Conservation (phyloP, 2,797 vertebrate species). For the Paramormyrops hopkinsi region DNA sequence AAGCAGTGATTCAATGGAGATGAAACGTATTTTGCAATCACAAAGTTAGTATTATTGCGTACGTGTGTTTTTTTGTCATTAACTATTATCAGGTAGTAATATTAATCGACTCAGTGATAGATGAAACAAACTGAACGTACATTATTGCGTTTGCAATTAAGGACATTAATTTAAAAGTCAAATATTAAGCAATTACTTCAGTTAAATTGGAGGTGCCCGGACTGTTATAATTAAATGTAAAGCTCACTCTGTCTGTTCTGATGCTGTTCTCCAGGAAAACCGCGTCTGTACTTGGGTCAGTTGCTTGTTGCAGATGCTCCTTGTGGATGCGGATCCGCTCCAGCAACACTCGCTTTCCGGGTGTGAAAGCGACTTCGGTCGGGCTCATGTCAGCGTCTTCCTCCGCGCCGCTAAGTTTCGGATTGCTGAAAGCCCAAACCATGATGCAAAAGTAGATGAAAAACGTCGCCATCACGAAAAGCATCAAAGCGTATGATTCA, state of each 20-base stretch:
- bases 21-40: not conserved
- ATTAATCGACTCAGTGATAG: not conserved
- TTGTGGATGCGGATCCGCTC: constrained; percentile 27
- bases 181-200: not conserved
- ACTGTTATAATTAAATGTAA: not conserved
- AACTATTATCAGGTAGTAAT: not conserved
- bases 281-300: constrained; percentile 35
- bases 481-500: constrained; percentile 69
- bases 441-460: constrained; percentile 71
- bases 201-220: not conserved
- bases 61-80: not conserved
- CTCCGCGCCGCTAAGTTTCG: constrained; percentile 58
- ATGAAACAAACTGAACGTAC: not conserved
- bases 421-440: constrained; percentile 73
- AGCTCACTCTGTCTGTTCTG: constrained; percentile 18
- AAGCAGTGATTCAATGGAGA: not conserved
- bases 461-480: constrained; percentile 67
- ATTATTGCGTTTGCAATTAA: not conserved
- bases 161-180: not conserved
- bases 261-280: constrained; percentile 6
- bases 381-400: constrained; percentile 18
- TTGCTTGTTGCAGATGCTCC: constrained; percentile 26
- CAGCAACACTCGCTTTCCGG: constrained; percentile 31
- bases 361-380: constrained; percentile 25
- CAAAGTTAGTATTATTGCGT: not conserved